phyloP scores from a whole-genome alignment of 2,888 invertebrate species.

The Agriopis leucophaearia region DNA sequence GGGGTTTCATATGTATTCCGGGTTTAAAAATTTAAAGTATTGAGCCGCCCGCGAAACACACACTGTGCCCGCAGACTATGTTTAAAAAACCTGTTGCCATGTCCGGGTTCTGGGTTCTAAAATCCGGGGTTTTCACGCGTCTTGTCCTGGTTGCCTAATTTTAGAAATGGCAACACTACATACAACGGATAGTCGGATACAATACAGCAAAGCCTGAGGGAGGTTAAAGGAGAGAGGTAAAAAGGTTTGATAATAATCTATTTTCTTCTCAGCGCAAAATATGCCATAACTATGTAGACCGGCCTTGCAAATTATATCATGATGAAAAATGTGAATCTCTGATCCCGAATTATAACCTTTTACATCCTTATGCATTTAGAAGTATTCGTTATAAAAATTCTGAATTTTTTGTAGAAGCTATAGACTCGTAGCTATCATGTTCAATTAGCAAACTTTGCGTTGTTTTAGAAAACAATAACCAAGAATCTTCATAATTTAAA shows the following conservation, averaged over 20 bases:
- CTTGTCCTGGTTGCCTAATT: too few species aligned
- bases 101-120: too few species aligned
- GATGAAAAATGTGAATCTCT: constrained; percentile 5
- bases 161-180: too few species aligned
- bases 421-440: neutral
- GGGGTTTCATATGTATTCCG: too few species aligned
- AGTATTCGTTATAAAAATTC: constrained; percentile 3
- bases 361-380: neutral
- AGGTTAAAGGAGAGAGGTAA: neutral
- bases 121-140: too few species aligned
- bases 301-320: constrained; percentile 14
- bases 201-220: neutral
- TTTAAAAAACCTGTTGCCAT: too few species aligned
- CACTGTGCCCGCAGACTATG: too few species aligned
- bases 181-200: too few species aligned
- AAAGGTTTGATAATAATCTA: neutral
- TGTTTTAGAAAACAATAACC: neutral
- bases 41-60: too few species aligned
- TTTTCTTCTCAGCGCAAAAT: neutral
- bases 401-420: neutral
- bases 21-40: too few species aligned
- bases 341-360: constrained; percentile 4
- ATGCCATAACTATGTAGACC: constrained; percentile 1
- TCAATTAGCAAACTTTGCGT: neutral
- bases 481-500: neutral